Base-by-base conservation (phyloP, 1,140 invertebrate species). In the Lamellibrachia luymesi region DNA sequence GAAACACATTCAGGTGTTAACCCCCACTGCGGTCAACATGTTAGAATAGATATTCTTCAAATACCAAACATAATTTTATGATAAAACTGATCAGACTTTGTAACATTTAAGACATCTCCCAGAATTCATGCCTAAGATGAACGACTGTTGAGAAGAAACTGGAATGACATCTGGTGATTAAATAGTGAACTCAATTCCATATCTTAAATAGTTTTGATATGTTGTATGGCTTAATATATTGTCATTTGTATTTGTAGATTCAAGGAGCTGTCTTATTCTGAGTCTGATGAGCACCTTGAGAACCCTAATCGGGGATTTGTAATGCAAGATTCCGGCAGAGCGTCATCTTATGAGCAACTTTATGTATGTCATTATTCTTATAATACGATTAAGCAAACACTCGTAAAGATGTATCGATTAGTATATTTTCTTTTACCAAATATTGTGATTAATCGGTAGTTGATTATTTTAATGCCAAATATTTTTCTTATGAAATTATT, bases 251-350 rank as follows among this genome's bases (percentile, higher is more conserved):
- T 80, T 80, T 80, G 13, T 80, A 91, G 91, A n/a, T 91, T 4
- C 91, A 91, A 50, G n/a, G 91, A 91, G 91, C 7, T 91, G 49
- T 13, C 91, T 51, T 91, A 91, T 22, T 50, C 49, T n/a, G 91
- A 91, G 91, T 5, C 25, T 22, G n/a, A 51, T 13, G 91, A 91
- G 2, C 91, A 91, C 4, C 2, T 91, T 50, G 91, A 91, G 25
- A 91, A 91, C 91, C 7, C 91, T 22, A 51, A 51, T 51, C 91
- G 91, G 10, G 91, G 91, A 91, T 91, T 91, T 17, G 64, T 80
- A 4, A 80, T 80, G 13, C 64, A 80, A 80, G 64, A 80, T 80
- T 80, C 64, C 25, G 64, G 64, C 13, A 80, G 64, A 22, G 64
- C 64, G 13, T 80, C 64, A 22, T 22, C 7, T 80, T 80, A 80